Percentiles rank a stretch among this genome's conserved stretches.
These are phyloP conservation scores for Pogonognathellus flavescens DNA, from an alignment of 1,140 invertebrate species.

Conservation along the genomic window DNA sequence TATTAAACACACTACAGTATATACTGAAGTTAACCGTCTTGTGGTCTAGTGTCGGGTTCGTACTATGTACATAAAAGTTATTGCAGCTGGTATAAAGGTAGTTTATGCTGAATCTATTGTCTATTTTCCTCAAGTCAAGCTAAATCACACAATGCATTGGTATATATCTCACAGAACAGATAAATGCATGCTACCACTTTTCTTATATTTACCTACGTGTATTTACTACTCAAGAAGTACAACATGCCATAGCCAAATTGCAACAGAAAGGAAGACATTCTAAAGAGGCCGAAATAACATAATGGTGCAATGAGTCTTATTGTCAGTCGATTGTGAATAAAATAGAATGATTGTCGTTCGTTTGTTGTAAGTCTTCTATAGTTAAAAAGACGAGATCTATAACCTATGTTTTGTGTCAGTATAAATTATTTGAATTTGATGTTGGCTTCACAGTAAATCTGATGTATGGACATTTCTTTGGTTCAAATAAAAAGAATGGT, in stretches of 20 bases:
- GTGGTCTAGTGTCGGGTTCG: background rate
- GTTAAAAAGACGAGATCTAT: conserved; percentile 13
- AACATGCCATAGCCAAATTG: background rate
- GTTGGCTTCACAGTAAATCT: background rate
- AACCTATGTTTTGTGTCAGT: background rate
- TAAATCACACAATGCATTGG: background rate
- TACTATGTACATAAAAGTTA: background rate
- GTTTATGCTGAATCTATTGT: background rate
- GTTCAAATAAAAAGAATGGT: background rate
- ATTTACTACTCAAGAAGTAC: background rate
- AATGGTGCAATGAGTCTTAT: conserved; percentile 35
- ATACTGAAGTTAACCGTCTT: background rate
- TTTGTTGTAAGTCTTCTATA: background rate
- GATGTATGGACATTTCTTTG: background rate
- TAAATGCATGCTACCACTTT: too few relatives aligned
- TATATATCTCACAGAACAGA: too few relatives aligned
- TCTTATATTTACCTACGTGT: too few relatives aligned
- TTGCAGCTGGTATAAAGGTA: background rate
- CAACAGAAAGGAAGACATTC: conserved; percentile 19
- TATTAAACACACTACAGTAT: too few relatives aligned
- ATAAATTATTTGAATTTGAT: background rate
- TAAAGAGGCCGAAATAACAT: conserved; percentile 14
- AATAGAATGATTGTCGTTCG: conserved; percentile 39
- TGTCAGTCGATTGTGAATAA: conserved; percentile 26
- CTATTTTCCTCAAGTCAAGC: background rate